Base-by-base conservation (phyloP, 2,113 vertebrate genomes). In the Atrichornis clamosus region DNA sequence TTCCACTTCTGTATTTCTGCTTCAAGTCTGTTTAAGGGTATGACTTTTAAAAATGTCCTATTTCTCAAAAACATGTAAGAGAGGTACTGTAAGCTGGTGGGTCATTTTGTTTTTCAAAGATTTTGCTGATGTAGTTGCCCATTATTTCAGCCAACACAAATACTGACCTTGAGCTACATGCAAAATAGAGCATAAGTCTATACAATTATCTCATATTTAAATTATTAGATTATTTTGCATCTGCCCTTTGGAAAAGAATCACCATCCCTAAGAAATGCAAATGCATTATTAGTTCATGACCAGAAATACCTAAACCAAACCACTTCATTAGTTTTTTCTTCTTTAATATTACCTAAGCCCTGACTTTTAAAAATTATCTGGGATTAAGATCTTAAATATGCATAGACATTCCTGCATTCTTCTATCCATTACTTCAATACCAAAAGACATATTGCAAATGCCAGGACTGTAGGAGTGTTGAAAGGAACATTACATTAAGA, bases 371-470 rank as follows among this genome's bases (percentile, higher is more conserved):
- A 87, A 60, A 84, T 89, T 91, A 93, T 77, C 75, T 59, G 17
- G 59, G 82, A 77, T 87, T 87, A 91, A 67, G 80, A 87, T 88
- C 67, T 84, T 80, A 93, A 90, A 64, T 94, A 86, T 30, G 24
- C 75, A 86, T 64, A 94, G 65, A 86, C 4, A 0, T 86, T 91
- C 67, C 79, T 89, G 27, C 35, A 72, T 93, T 91, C 37, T 82
- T 91, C 72, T 80, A 9, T n/a, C 82, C 75, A 74, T 60, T 85
- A 39, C 27, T 90, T 73, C 42, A 70, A 9, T 42, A 95, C 78
- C 67, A 95, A 90, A 85, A 63, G 81, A 90, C 94, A 74, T 46
- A 88, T 59, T 62, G 68, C 19, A 90, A 76, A 83, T 79, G 50
- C 81, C 84, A 83, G 42, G 53, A 78, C 41, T 78, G 58, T 46